Base-by-base conservation (phyloP, 2,113 vertebrate genomes). In the Pedetes capensis region DNA sequence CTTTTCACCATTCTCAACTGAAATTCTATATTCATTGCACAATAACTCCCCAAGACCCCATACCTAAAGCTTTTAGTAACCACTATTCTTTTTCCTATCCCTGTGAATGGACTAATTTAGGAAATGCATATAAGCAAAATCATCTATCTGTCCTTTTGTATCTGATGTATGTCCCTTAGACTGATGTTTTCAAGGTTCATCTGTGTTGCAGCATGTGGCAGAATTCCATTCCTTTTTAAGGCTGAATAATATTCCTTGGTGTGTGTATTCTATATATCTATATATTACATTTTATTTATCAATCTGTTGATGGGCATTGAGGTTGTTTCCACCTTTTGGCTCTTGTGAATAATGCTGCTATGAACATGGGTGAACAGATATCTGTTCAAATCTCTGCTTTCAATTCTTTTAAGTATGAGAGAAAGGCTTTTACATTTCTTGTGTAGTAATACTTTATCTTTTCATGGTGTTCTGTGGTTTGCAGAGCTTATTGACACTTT, bases 201-300 rank as follows among this genome's bases (percentile, higher is more conserved):
- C 29, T 10, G 47, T 37, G 32, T 55, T 51, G 32, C 57, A 61
- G 37, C 64, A 8, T 39, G 25, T 84, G 11, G 63, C 72, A 37
- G 49, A 96, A 79, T 91, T 89, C 64, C 55, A 25, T 87, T 88
- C 9, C 27, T 64, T 95, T 86, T 86, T 16, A 86, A 78, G 39
- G 32, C 37, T 47, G 64, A 49, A 32, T 61, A 49, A 32, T 57
- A 80, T 49, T 47, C 37, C 18, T 5, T 47, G 42, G 17, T 47
- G 6, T 47, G 7, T 13, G 4, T n/a, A n/a, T n/a, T n/a, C n/a
- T n/a, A n/a, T n/a, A n/a, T n/a, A n/a, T n/a, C n/a, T n/a, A n/a
- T n/a, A 7, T 22, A 57, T 32, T 44, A 12, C 25, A 42, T 69
- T 53, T 91, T 74, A 57, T 81, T 87, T 57, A 66, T n/a, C 88